Evolutionary conservation across 2,888 invertebrate genomes (phyloP).

Genomic region (Ophioninae sp.): DNA sequence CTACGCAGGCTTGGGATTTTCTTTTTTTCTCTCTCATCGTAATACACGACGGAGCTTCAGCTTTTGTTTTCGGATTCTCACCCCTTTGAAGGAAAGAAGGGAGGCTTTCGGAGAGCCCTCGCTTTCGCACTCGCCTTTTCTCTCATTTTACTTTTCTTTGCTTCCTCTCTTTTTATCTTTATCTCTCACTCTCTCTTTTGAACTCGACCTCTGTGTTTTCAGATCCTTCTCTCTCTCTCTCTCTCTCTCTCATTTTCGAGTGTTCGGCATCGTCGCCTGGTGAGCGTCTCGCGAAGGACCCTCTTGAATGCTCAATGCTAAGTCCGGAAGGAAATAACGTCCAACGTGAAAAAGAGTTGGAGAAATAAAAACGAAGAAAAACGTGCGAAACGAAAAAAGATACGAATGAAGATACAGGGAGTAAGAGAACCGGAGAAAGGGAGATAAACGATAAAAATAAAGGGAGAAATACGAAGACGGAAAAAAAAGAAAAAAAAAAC

Average conservation of each 20-base stretch:
- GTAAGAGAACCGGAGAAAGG: conserved; percentile 25
- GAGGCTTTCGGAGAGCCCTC: conserved; percentile 16
- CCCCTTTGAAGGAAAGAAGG: conserved; percentile 8
- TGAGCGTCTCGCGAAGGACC: conserved; percentile 48
- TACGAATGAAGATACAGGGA: not conserved
- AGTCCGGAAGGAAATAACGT: conserved; percentile 33
- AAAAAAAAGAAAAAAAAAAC: conserved; percentile 1
- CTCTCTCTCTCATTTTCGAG: conserved; percentile 39
- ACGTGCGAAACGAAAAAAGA: not conserved
- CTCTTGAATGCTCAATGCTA: conserved; percentile 55
- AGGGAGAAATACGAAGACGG: not conserved
- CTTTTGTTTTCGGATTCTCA: conserved; percentile 54
- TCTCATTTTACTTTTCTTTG: not conserved
- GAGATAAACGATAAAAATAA: conserved; percentile 24
- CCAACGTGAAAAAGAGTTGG: conserved; percentile 42
- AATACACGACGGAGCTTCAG: conserved; percentile 38
- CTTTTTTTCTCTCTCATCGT: conserved; percentile 45
- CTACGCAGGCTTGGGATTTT: conserved; percentile 18
- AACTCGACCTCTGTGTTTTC: not conserved
- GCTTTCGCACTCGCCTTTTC: conserved; percentile 4
- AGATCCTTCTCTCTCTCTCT: not conserved
- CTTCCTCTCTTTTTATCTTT: conserved; percentile 3
- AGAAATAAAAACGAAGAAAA: conserved; percentile 24
- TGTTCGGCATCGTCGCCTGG: conserved; percentile 45
- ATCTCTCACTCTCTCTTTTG: conserved; percentile 6